phyloP scores from a whole-genome alignment of 37 sponge, comb jelly and placozoan species.

The Geodia barretti region DNA sequence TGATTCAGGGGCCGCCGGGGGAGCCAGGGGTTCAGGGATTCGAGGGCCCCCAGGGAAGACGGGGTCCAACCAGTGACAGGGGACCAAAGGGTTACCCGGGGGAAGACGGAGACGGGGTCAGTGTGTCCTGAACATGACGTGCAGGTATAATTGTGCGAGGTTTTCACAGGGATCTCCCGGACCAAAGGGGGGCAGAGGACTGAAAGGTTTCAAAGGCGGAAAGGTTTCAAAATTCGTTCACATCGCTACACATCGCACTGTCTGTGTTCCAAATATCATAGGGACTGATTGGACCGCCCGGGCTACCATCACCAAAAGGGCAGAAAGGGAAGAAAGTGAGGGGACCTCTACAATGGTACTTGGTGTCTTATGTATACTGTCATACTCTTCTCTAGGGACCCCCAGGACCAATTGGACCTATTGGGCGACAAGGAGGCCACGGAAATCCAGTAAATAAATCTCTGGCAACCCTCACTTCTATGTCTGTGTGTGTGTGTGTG shows the following conservation, averaged over 20 bases:
- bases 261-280: not conserved
- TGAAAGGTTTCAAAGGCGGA: constrained; percentile 24
- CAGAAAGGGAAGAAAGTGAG: constrained; percentile 44
- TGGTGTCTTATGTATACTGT: not conserved
- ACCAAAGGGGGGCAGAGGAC: constrained; percentile 17
- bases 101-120: constrained; percentile 10
- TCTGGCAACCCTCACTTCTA: not conserved
- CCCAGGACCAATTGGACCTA: not conserved
- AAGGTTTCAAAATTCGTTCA: not conserved
- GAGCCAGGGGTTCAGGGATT: constrained; percentile 2
- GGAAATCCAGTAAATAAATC: not conserved
- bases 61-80: constrained; percentile 5
- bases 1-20: constrained; percentile 9
- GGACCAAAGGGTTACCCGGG: not conserved
- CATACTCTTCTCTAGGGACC: not conserved
- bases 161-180: constrained; percentile 26
- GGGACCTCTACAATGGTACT: not conserved
- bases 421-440: not conserved
- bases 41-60: not conserved
- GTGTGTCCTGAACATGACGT: not conserved
- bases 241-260: not conserved
- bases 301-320: constrained; percentile 37
- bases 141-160: not conserved
- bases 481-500: too few relatives aligned
- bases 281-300: constrained; percentile 47